Evolutionary conservation across 2,113 vertebrate species (phyloP).

Genomic region (Mesitornis unicolor): DNA sequence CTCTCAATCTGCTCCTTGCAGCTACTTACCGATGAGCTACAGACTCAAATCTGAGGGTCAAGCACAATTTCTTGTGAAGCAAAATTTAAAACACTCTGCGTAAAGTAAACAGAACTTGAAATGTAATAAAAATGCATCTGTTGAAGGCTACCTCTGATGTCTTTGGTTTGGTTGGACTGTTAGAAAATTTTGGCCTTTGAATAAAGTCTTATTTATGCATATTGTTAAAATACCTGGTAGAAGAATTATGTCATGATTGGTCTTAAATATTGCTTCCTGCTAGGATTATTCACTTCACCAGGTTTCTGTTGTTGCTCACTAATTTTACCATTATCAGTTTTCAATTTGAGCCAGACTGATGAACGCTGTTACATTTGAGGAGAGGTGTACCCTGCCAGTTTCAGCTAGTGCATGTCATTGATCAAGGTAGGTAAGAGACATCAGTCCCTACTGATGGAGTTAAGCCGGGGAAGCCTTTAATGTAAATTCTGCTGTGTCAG

Average conservation of each 20-base stretch:
- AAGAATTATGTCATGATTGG: not conserved
- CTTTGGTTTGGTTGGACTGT: not conserved
- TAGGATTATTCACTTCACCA: not conserved
- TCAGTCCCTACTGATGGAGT: not conserved
- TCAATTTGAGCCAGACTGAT: not conserved
- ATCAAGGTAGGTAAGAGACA: not conserved
- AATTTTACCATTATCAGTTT: not conserved
- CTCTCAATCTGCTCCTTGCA: not conserved
- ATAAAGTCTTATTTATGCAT: not conserved
- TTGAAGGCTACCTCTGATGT: rapidly evolving
- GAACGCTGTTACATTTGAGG: not conserved
- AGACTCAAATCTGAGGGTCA: not conserved
- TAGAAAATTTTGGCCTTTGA: not conserved
- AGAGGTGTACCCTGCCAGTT: not conserved
- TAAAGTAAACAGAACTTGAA: not conserved
- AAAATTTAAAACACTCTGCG: not conserved
- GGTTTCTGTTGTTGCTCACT: not conserved
- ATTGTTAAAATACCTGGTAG: not conserved
- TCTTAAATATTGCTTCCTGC: not conserved
- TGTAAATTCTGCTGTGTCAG: not conserved
- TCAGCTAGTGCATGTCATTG: not conserved
- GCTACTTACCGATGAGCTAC: not conserved
- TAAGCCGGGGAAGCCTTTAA: not conserved
- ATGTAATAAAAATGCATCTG: not conserved
- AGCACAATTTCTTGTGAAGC: not conserved